These are phyloP conservation scores for Cardiocondyla obscurior DNA, from an alignment of 1,140 invertebrate species.

Conservation along the genomic window DNA sequence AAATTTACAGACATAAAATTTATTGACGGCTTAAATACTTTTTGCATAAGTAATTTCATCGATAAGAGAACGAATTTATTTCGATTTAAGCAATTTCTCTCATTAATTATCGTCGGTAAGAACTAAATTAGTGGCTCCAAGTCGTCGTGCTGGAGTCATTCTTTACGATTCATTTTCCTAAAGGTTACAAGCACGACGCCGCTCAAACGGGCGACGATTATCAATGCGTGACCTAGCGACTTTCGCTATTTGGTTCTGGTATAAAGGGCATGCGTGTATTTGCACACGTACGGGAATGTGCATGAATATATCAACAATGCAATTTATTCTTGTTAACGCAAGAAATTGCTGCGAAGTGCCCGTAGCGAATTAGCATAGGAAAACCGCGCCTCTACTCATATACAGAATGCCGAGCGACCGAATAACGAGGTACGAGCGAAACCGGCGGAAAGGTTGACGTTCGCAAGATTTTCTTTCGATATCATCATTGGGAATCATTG, in stretches of 20 bases:
- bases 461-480: neutral
- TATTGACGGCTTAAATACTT: neutral
- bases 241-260: constrained; percentile 50
- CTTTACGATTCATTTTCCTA: neutral
- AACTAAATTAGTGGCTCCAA: neutral
- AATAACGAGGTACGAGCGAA: neutral
- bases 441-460: neutral
- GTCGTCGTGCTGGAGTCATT: neutral
- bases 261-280: constrained; percentile 59
- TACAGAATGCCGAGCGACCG: constrained; percentile 12
- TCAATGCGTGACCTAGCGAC: neutral
- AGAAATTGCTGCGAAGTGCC: constrained; percentile 67
- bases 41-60: neutral
- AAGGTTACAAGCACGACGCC: neutral
- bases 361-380: constrained; percentile 57
- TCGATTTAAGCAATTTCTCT: neutral
- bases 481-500: neutral
- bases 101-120: neutral
- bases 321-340: constrained; percentile 71
- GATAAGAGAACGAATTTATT: neutral
- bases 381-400: neutral
- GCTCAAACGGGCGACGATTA: neutral
- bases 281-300: constrained; percentile 74
- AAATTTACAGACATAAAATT: neutral
- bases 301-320: constrained; percentile 73